Percentiles rank a stretch among this genome's conserved stretches.
Conservation (phyloP, 2,797 vertebrate species). For the Hapalemur alaotrensis region DNA sequence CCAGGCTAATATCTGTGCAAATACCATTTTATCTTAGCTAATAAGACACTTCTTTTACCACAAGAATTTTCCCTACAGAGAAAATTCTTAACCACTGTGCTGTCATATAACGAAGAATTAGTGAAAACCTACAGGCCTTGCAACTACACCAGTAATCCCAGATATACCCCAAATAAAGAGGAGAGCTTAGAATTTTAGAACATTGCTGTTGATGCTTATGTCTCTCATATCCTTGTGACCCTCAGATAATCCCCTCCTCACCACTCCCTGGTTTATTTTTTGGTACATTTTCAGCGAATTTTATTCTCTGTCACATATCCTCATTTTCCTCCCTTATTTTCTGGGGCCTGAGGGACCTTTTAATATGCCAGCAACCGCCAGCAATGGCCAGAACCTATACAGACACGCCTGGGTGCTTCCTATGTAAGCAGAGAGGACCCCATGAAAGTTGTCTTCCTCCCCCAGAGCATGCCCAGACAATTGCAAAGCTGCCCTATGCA, state of each 20-base stretch:
- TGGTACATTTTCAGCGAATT: neutral
- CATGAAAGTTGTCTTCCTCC: neutral
- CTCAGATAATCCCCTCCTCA: neutral
- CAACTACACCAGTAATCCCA: neutral
- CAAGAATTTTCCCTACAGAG: neutral
- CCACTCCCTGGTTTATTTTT: neutral
- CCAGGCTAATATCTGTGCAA: neutral
- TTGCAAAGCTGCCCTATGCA: too few species aligned
- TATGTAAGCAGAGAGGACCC: neutral
- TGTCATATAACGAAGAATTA: neutral
- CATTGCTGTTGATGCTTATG: neutral
- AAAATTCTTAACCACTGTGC: neutral
- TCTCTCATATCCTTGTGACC: neutral
- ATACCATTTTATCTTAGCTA: neutral
- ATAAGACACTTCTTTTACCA: neutral
- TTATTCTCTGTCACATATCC: neutral
- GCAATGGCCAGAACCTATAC: neutral
- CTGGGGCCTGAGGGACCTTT: neutral
- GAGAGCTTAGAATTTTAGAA: neutral
- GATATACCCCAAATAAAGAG: neutral
- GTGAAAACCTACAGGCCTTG: neutral
- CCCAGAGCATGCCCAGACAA: neutral
- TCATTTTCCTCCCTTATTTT: neutral
- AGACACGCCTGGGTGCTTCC: neutral
- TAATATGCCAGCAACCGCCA: too few species aligned